Percentiles rank a stretch among this genome's conserved stretches.
These are phyloP conservation scores for Molossus alvarezi DNA, from an alignment of 2,797 vertebrate species.

Conservation along the genomic window DNA sequence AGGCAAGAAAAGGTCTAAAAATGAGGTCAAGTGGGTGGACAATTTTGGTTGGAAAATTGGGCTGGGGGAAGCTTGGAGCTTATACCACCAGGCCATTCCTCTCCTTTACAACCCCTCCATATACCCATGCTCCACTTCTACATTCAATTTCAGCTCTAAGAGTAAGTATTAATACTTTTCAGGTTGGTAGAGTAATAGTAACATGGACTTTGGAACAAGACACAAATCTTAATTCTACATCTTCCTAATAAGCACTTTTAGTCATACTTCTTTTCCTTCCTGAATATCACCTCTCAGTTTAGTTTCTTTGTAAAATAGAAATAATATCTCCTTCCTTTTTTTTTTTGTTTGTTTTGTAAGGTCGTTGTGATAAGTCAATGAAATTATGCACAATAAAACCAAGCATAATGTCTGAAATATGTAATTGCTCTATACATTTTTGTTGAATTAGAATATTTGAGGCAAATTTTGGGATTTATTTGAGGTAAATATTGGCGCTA, in stretches of 20 bases:
- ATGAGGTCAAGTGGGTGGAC: background rate
- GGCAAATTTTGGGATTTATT: background rate
- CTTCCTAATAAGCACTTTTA: background rate
- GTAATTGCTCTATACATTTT: constrained; percentile 44
- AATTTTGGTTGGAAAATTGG: constrained; percentile 43
- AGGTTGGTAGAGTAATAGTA: background rate
- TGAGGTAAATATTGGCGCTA: background rate
- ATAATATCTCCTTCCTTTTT: background rate
- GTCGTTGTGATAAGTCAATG: background rate
- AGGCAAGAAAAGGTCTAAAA: constrained; percentile 9
- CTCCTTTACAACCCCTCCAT: background rate
- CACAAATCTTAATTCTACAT: constrained; percentile 18
- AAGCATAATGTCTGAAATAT: background rate
- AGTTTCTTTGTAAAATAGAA: constrained; percentile 42
- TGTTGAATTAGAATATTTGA: constrained; percentile 51
- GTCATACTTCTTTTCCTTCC: background rate
- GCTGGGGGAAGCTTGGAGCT: background rate
- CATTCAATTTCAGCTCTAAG: background rate
- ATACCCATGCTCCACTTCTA: background rate
- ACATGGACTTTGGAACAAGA: background rate
- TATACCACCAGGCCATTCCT: background rate
- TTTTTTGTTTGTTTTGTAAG: background rate
- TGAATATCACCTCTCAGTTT: background rate
- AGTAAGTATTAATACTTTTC: background rate
- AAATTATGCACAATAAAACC: constrained; percentile 38